Conservation (phyloP, 2,113 vertebrate genomes). For the Xiphophorus hellerii region DNA sequence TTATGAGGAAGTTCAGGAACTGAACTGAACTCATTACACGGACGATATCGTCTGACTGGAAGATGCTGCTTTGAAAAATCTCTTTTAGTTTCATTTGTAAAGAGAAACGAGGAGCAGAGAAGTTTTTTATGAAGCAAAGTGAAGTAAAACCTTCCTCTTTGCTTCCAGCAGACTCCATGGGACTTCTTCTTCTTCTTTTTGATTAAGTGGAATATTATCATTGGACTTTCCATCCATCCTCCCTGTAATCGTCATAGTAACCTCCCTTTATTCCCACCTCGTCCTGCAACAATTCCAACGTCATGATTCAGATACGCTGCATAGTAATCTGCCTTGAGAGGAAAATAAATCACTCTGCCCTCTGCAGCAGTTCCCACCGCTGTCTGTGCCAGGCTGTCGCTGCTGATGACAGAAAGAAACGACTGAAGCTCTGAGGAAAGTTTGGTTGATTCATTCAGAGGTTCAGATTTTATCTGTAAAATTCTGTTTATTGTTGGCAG, state of each 20-base stretch:
- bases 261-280: slow-evolving; percentile 19
- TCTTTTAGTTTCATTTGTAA: slow-evolving; percentile 24
- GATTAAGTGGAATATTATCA: slow-evolving; percentile 50
- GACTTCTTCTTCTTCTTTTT: slow-evolving; percentile 7
- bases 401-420: slow-evolving; percentile 11
- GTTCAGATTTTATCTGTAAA: neutral
- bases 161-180: slow-evolving; percentile 18
- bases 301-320: slow-evolving; percentile 61
- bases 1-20: slow-evolving; percentile 37
- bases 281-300: slow-evolving; percentile 37
- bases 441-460: neutral
- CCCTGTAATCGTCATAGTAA: slow-evolving; percentile 24
- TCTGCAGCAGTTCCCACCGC: neutral
- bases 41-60: slow-evolving; percentile 6
- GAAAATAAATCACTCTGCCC: slow-evolving; percentile 54
- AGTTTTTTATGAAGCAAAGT: slow-evolving; percentile 18
- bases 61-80: slow-evolving; percentile 25
- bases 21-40: slow-evolving; percentile 2
- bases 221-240: slow-evolving; percentile 36
- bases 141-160: slow-evolving; percentile 4
- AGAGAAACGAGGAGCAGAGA: neutral
- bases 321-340: slow-evolving; percentile 53
- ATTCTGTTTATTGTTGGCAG: neutral
- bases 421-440: slow-evolving; percentile 1
- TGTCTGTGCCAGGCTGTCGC: slow-evolving; percentile 21